Evolutionary conservation across 2,797 vertebrate genomes (phyloP), one percentile per base, ranked within the genome.

Genomic region (Hephaestus fuliginosus): DNA sequence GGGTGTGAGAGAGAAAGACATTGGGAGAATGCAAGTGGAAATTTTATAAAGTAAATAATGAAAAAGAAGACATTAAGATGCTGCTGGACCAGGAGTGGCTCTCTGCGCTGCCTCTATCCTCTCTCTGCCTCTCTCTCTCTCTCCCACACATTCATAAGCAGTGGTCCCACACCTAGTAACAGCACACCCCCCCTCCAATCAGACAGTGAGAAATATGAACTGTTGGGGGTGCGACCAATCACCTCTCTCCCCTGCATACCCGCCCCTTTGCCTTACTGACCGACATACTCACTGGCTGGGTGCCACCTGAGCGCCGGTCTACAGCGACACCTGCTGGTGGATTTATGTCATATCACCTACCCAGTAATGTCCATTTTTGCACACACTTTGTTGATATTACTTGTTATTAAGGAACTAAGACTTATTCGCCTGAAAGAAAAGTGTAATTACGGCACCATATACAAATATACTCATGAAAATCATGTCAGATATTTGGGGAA

Each of bases 161-260:
- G 63, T 85, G 80, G 88, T 68, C 84, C 52, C 81, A 86, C n/a
- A 89, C 87, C 79, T 67, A 84, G 87, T 87, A 91, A 92, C 84
- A 87, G 81, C 61, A 46, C 14, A 64, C 1, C 58, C 7, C 58
- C 7, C 77, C 43, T 81, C 94, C 91, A 95, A 95, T 94, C 90
- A 93, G n/a, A 84, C 7, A 18, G 57, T 17, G 65, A 57, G 85
- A 88, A 89, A 91, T 77, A 85, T 76, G 82, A 91, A 88, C 82
- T 62, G 85, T 84, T 81, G 91, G 90, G 91, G 94, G 94, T 90
- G 93, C 91, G 93, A 95, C 95, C 95, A 95, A 95, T 95, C 88
- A 83, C 18, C 4, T 70, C 33, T 60, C 87, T 86, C 2, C 22
- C 6, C 66, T 80, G 39, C 51, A 33, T 18, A 86, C 89, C 93